These are phyloP conservation scores for Cryptotermes secundus DNA, from an alignment of 1,140 invertebrate species.

Conservation along the genomic window DNA sequence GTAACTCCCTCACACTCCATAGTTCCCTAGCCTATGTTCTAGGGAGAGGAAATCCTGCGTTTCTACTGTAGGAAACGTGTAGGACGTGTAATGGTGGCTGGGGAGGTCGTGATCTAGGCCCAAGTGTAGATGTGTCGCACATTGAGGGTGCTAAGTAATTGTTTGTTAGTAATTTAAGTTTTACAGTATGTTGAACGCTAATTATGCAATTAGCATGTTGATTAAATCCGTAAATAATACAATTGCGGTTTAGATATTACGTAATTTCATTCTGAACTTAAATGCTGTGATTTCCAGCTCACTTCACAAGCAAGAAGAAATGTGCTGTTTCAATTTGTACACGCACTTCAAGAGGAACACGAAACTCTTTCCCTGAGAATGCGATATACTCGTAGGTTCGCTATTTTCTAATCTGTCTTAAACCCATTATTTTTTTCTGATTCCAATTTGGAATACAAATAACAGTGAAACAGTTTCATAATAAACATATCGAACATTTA, in stretches of 20 bases:
- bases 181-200: not conserved
- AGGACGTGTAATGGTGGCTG: not conserved
- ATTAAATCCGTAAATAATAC: constrained; percentile 8
- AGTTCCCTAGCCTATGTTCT: not conserved
- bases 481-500: too few relatives aligned
- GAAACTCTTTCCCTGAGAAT: too few relatives aligned
- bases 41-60: not conserved
- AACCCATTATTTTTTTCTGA: too few relatives aligned
- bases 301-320: too few relatives aligned
- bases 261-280: too few relatives aligned
- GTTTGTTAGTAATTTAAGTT: not conserved
- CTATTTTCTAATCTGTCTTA: too few relatives aligned
- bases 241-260: not conserved
- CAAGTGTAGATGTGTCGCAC: not conserved
- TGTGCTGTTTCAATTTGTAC: too few relatives aligned
- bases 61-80: not conserved
- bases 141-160: not conserved
- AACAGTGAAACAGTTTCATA: too few relatives aligned
- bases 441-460: too few relatives aligned
- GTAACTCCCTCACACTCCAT: not conserved
- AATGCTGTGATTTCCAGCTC: too few relatives aligned
- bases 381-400: too few relatives aligned
- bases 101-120: not conserved
- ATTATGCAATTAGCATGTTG: not conserved
- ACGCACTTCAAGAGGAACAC: too few relatives aligned